Conservation (phyloP, 2,113 vertebrate species). For the Melanerpes aurifrons region DNA sequence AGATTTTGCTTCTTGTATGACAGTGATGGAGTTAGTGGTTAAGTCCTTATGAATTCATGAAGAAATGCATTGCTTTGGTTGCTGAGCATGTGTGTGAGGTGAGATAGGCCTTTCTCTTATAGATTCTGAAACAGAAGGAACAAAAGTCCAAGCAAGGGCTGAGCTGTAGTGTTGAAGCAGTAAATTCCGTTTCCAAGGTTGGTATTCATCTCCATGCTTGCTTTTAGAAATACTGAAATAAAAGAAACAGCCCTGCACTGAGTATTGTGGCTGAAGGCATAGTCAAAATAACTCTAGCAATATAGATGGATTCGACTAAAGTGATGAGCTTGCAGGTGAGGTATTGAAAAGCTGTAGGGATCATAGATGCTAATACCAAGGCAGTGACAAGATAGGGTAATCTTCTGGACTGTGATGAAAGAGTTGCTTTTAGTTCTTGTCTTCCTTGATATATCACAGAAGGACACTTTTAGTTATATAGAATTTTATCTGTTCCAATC, state of each 20-base stretch:
- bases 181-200: not conserved
- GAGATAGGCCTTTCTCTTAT: not conserved
- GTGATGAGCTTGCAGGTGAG: not conserved
- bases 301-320: not conserved
- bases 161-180: not conserved
- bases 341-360: not conserved
- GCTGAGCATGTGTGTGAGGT: not conserved
- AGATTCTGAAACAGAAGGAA: not conserved
- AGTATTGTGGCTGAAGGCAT: not conserved
- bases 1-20: not conserved
- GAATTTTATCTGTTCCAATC: not conserved
- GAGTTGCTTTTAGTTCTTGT: not conserved
- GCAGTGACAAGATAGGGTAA: not conserved
- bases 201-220: not conserved
- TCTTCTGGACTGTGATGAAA: not conserved
- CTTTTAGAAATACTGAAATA: not conserved
- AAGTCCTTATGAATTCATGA: not conserved
- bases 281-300: not conserved
- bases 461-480: not conserved
- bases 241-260: not conserved
- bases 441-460: not conserved
- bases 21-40: rapidly evolving
- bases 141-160: not conserved
- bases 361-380: not conserved
- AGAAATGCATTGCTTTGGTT: not conserved